phyloP scores from a whole-genome alignment of 1,140 invertebrate genomes.

The Cataglyphis hispanica region DNA sequence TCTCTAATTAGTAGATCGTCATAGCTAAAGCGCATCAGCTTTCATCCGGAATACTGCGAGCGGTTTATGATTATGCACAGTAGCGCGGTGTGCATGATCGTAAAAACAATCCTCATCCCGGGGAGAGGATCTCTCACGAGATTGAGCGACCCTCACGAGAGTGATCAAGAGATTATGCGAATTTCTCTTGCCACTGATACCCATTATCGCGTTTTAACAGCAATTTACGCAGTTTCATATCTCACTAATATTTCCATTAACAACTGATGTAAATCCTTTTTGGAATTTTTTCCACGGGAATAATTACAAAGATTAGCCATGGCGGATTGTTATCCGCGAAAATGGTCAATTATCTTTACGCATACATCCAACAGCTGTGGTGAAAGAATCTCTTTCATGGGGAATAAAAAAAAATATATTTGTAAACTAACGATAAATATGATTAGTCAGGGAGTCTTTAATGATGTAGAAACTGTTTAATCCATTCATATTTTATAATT shows the following conservation, averaged over 20 bases:
- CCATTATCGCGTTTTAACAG: constrained; percentile 34
- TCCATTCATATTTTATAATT: no score
- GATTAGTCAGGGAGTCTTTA: no score
- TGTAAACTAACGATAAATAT: no score
- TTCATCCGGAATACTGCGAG: background rate
- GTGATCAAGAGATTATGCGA: constrained; percentile 55
- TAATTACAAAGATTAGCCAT: constrained; percentile 45
- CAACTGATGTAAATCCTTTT: constrained; percentile 3
- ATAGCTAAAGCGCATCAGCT: constrained; percentile 21
- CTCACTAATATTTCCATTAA: constrained; percentile 60
- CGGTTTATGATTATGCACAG: background rate
- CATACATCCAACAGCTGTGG: background rate
- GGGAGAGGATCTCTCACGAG: constrained; percentile 30
- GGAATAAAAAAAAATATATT: background rate
- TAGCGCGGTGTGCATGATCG: background rate
- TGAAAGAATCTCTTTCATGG: background rate
- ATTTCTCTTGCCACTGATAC: background rate
- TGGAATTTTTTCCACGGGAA: constrained; percentile 39
- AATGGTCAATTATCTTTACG: background rate
- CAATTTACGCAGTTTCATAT: constrained; percentile 66
- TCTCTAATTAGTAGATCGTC: constrained; percentile 52
- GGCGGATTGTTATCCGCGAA: background rate
- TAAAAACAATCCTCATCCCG: constrained; percentile 53
- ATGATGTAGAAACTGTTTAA: no score
- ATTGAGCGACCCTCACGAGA: constrained; percentile 43